phyloP scores from a whole-genome alignment of 2,888 invertebrate species.

The Orchesellides sinensis region DNA sequence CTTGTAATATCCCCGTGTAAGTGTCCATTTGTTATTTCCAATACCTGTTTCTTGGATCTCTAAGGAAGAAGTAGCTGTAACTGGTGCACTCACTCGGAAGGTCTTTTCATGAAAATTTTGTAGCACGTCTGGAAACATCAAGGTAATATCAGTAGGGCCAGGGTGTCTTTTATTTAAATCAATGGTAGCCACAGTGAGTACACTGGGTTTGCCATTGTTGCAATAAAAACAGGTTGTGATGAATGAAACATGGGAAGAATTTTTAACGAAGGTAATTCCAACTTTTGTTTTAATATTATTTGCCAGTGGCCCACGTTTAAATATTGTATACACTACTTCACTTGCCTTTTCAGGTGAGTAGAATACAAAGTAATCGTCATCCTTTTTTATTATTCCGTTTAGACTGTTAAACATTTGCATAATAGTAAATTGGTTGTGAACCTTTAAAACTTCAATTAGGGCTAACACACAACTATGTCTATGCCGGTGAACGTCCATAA shows the following conservation, averaged over 20 bases:
- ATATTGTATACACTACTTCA: too few species aligned
- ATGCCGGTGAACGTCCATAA: too few species aligned
- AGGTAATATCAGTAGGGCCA: too few species aligned
- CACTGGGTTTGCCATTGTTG: not conserved
- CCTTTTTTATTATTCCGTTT: constrained; percentile 32
- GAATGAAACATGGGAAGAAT: too few species aligned
- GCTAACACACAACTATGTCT: too few species aligned
- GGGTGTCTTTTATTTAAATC: not conserved
- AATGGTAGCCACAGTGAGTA: too few species aligned
- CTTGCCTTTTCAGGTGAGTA: too few species aligned
- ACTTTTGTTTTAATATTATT: constrained; percentile 15
- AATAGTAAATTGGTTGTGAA: too few species aligned
- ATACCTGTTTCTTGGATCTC: constrained; percentile 7
- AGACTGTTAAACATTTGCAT: not conserved
- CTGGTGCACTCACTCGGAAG: constrained; percentile 26
- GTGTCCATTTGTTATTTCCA: too few species aligned
- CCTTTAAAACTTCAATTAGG: too few species aligned
- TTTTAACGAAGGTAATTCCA: too few species aligned
- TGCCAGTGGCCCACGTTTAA: not conserved
- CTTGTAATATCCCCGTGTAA: constrained; percentile 20
- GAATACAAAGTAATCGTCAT: constrained; percentile 40
- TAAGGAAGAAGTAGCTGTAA: constrained; percentile 15
- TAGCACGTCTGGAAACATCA: too few species aligned
- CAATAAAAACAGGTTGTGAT: constrained; percentile 49
- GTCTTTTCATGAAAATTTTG: constrained; percentile 38